These are phyloP conservation scores for Meriones unguiculatus DNA, from an alignment of 2,113 vertebrate genomes.

Conservation along the genomic window DNA sequence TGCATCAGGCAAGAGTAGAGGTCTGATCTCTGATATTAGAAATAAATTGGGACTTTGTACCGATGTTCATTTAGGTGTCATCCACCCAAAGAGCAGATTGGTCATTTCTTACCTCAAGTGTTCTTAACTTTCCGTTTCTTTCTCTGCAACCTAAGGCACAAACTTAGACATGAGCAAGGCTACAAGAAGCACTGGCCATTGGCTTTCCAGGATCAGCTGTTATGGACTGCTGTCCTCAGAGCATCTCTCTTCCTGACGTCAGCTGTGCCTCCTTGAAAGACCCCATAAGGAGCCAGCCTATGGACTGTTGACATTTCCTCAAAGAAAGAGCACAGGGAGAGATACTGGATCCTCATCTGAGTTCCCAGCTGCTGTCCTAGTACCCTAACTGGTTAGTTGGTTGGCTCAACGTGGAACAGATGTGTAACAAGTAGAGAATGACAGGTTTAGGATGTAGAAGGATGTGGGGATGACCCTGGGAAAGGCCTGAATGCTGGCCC, in stretches of 20 bases:
- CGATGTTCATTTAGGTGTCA: no score
- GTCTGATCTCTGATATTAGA: no score
- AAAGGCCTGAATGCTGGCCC: not conserved
- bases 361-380: not conserved
- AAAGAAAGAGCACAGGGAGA: not conserved
- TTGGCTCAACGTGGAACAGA: not conserved
- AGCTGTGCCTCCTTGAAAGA: no score
- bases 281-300: not conserved
- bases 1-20: no score
- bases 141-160: not conserved
- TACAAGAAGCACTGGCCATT: not conserved
- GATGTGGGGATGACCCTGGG: not conserved
- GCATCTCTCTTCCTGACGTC: not conserved
- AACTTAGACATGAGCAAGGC: not conserved
- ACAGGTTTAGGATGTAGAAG: not conserved
- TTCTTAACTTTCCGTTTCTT: not conserved
- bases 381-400: not conserved
- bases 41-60: no score
- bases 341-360: not conserved
- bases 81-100: not conserved
- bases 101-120: not conserved
- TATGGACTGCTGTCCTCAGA: not conserved
- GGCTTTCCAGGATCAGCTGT: not conserved
- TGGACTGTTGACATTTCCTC: not conserved
- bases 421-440: not conserved